Conservation (phyloP, 2,113 vertebrate genomes). For the Oncorhynchus masou region DNA sequence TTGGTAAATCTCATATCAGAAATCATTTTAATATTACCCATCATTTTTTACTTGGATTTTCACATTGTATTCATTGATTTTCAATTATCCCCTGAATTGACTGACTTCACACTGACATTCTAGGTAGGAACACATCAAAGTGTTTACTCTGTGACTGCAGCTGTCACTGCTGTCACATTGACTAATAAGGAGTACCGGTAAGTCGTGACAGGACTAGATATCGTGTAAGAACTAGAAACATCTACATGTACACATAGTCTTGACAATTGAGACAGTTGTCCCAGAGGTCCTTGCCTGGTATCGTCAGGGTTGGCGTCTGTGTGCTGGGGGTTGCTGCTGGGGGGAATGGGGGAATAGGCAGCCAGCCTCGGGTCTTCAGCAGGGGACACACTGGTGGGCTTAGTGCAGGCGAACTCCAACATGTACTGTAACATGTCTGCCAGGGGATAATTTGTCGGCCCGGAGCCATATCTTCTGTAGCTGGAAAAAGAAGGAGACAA, state of each 20-base stretch:
- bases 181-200: too few species aligned
- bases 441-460: slow-evolving; percentile 83
- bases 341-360: slow-evolving; percentile 39
- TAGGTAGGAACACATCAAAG: background rate
- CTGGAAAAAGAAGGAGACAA: slow-evolving; percentile 59
- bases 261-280: background rate
- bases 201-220: background rate
- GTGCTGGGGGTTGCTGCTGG: slow-evolving; percentile 16
- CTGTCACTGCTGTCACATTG: background rate
- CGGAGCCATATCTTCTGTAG: slow-evolving; percentile 90
- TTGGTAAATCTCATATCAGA: too few species aligned
- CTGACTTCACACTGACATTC: too few species aligned
- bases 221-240: background rate
- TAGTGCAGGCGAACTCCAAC: slow-evolving; percentile 88
- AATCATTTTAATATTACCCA: too few species aligned
- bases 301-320: slow-evolving; percentile 47
- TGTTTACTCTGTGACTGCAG: background rate
- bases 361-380: slow-evolving; percentile 35
- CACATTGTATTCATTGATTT: too few species aligned
- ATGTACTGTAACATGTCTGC: slow-evolving; percentile 93
- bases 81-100: too few species aligned
- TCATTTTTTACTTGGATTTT: too few species aligned
- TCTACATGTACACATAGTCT: background rate
- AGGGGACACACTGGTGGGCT: slow-evolving; percentile 59
- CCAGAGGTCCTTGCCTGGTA: slow-evolving; percentile 52